Evolutionary conservation across 2,888 invertebrate genomes (phyloP), one percentile per base, ranked within the genome.

Genomic region (Drosophila picticornis): DNA sequence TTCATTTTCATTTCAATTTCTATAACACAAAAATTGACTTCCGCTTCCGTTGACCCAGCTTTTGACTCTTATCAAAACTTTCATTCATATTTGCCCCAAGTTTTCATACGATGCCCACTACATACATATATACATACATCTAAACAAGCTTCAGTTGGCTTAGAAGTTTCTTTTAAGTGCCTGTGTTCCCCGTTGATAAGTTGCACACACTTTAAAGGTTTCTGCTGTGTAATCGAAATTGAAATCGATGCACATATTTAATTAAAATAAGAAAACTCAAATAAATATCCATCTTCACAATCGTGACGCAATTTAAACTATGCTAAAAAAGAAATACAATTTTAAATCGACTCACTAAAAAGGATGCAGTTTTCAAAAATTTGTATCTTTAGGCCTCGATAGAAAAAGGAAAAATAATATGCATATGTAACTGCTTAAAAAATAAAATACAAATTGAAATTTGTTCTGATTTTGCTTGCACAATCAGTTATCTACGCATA

Each of bases 1-100:
- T 77, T 75, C 74, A 77, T 88, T 83, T 77, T 83, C 83, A 80
- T 87, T 89, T 84, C 84, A 81, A 84, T 87, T 87, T 83, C 74
- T 80, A 80, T 69, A 86, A 70, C 68, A 72, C 69, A 65, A 68
- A 72, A 76, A 80, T 80, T 75, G 76, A 81, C 90, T 84, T 84
- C 90, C 84, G 79, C 57, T 89, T 89, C 77, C 90, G 80, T 51
- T 88, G 67, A 58, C 81, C 59, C 72, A 62, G 78, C 84, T 74
- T 60, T 74, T 81, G 72, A 80, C 58, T 67, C 58, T 73, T 61
- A 69, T 71, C 59, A 67, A 62, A 79, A 75, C 62, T 66, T 80
- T 75, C 60, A 68, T 62, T 64, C 59, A 66, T 55, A 63, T 61
- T 62, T 61, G 19, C 55, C 53, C 25, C 34, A 51, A 64, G 32